These are phyloP conservation scores for Mus pahari DNA, from an alignment of 2,113 vertebrate genomes.

Conservation along the genomic window DNA sequence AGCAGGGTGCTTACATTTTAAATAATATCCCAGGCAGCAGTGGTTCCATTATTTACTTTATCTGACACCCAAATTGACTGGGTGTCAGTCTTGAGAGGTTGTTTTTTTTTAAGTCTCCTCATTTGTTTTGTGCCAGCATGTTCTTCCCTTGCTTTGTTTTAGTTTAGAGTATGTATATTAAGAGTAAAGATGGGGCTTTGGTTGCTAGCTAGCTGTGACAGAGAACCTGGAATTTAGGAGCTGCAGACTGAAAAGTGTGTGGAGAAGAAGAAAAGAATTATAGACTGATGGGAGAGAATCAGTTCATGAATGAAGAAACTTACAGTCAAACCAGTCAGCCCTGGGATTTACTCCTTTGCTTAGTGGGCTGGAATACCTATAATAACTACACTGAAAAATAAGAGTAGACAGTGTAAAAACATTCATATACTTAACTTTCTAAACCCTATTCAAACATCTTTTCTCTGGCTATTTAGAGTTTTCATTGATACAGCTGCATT, in stretches of 20 bases:
- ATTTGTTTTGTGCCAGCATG: neutral
- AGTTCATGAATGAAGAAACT: neutral
- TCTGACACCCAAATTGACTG: neutral
- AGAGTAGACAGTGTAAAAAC: neutral
- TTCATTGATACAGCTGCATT: neutral
- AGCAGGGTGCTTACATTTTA: slow-evolving; percentile 7
- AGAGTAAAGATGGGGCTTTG: neutral
- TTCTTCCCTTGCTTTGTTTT: neutral
- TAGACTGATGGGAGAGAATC: neutral
- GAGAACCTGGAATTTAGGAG: neutral
- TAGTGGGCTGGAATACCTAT: neutral
- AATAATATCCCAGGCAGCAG: slow-evolving; percentile 11
- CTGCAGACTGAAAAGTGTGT: neutral
- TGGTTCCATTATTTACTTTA: slow-evolving; percentile 28
- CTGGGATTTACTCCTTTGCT: neutral
- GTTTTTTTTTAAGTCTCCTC: slow-evolving; percentile 3
- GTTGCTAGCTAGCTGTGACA: neutral
- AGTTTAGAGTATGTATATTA: neutral
- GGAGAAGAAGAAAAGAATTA: neutral
- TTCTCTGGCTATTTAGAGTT: neutral
- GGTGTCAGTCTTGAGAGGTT: neutral
- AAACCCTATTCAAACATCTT: neutral
- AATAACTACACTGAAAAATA: slow-evolving; percentile 43
- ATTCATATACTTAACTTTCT: neutral
- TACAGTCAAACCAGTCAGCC: slow-evolving; percentile 5